Evolutionary conservation across 2,797 vertebrate genomes (phyloP), one percentile per base, ranked within the genome.

Genomic region (Pipistrellus nathusii): DNA sequence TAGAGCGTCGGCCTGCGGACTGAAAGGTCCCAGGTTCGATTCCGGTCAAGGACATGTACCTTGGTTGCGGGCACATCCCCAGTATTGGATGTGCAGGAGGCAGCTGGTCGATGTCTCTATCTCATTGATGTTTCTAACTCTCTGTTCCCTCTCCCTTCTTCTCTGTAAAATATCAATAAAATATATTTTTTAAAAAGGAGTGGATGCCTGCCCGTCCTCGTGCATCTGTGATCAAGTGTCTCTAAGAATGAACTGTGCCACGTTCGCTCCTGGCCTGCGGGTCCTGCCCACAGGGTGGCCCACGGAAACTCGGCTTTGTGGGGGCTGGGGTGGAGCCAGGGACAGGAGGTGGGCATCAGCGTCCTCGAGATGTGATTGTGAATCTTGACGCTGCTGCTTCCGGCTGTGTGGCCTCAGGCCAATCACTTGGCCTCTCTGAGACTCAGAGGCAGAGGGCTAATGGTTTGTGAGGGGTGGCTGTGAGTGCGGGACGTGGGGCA

Each of bases 181-280:
- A 41, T 41, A 41, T 41, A 41, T 41, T 41, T 38, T 38, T 41
- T 6, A 41, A 41, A 57, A 38, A 77, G 77, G 59, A 53, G n/a
- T 1, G 3, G 25, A 18, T 1, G 0, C 6, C 44, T 21, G 57
- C 27, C 17, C 2, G 1, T 18, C 17, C 27, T 30, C 3, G 0
- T 6, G 21, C 46, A 20, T 68, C 23, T 8, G 44, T 14, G 21
- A 30, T 27, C 38, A 66, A 59, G 6, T 5, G 4, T 15, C 51
- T n/a, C 53, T 7, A 1, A 38, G 64, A 27, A 14, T 51, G 9
- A 73, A 51, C 62, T 15, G 38, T 46, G 38, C 1, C 0, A 6
- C 2, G 27, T 41, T 55, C 80, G 0, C 44, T 14, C 30, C 64
- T 9, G 38, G 46, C 87, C 71, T 18, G 30, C 5, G 11, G 14